Base-by-base conservation (phyloP, 1,140 invertebrate species). In the Lepidostoma basale region DNA sequence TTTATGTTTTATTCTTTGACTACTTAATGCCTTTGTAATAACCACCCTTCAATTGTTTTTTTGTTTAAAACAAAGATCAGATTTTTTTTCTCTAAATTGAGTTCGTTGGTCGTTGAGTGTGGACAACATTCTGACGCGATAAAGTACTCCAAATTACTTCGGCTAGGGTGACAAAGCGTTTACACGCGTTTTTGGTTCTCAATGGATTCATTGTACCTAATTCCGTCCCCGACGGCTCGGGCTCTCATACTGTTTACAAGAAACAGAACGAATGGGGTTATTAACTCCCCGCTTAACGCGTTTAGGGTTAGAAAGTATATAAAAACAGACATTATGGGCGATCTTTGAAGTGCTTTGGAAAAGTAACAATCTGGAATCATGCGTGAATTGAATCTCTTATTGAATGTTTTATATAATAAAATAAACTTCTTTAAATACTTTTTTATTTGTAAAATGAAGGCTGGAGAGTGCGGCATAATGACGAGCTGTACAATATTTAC, bases 101-200 rank as follows among this genome's bases (percentile, higher is more conserved):
- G n/a, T n/a, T n/a, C n/a, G n/a, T n/a, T n/a, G n/a, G n/a, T n/a
- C 33, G 5, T 12, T 14, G 4, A 54, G 49, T 16, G 49, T 54
- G 49, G 49, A 54, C 26, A 54, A 28, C 20, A 20, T 23, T 20
- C 44, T 20, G n/a, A 9, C 49, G n/a, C n/a, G 4, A 6, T 5
- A 54, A 30, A 54, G n/a, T 54, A 28, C 26, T 26, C 25, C 49
- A 54, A 54, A 28, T 54, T 26, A 28, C 25, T 30, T 25, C 28
- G n/a, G 25, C 12, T 23, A 26, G 59, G 59, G 59, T 62, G 59
- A 63, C 62, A 63, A 63, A 71, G 65, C 60, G 67, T 68, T 71
- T 71, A 71, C 69, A 71, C 69, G 69, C 69, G 65, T 71, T 68
- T 71, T 71, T 71, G 69, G 67, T 58, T 68, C 69, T 60, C 69